Base-by-base conservation (phyloP, 2,113 vertebrate genomes). In the Sinocyclocheilus grahami region DNA sequence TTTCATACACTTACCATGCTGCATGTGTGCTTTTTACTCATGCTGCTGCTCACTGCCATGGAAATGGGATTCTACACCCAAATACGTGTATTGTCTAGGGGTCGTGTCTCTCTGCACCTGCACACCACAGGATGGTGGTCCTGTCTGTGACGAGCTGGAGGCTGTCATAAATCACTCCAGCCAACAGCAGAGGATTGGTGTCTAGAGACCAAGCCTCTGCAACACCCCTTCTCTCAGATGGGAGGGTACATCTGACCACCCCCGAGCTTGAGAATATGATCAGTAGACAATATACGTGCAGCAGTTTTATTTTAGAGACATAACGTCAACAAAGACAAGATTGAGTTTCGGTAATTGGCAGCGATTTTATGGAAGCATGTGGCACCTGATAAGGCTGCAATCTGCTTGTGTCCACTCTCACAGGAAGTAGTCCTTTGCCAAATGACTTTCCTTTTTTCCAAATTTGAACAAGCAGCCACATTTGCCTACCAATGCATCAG, bases 381-480 rank as follows among this genome's bases (percentile, higher is more conserved):
- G 79, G 18, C 20, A 27, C 78, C 51, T 51, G 24, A 53, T 46
- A 30, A 37, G 60, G 20, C 46, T 67, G 63, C 78, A 46, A 60
- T 86, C 22, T 58, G 48, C 13, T 72, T 22, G 60, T 20, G 77
- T 62, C 77, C 33, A 42, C 33, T 58, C 78, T 63, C 58, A 46
- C n/a, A 48, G 60, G 58, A 81, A 63, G 42, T 24, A 18, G 58
- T 63, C 13, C 12, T 60, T 79, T 86, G 39, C 22, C 63, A 48
- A 74, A 71, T 42, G 6, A 20, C 58, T 46, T 27, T 24, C 33
- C 3, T 30, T 76, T 14, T 42, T 55, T 18, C 13, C 13, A 22
- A 86, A 86, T 92, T 93, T 90, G 91, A 92, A 90, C 93, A 93
- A 92, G 87, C 93, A 91, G 89, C 92, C 91, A 91, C 92, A 90